phyloP scores from a whole-genome alignment of 1,140 invertebrate genomes.

The Drosophila burlai region DNA sequence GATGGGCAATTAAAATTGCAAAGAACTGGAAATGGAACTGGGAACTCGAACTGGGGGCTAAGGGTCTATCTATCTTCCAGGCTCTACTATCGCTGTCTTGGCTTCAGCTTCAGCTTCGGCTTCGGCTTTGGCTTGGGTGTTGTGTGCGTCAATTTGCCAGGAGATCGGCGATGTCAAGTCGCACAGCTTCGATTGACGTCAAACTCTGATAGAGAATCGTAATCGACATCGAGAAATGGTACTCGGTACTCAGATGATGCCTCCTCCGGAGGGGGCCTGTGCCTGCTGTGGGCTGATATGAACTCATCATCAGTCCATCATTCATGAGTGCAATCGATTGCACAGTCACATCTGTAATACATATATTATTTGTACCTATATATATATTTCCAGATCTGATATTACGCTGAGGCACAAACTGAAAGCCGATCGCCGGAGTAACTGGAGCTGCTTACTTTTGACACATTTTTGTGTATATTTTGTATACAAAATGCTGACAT shows the following conservation, averaged over 20 bases:
- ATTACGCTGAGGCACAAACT: slow-evolving; percentile 37
- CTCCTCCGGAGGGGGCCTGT: slow-evolving; percentile 57
- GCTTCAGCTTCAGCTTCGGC: not conserved
- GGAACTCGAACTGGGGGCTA: slow-evolving; percentile 30
- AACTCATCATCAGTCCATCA: slow-evolving; percentile 45
- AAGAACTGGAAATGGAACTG: slow-evolving; percentile 20
- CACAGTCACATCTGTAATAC: slow-evolving; percentile 11
- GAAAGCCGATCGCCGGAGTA: slow-evolving; percentile 28
- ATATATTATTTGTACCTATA: slow-evolving; percentile 2
- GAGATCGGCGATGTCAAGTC: slow-evolving; percentile 62
- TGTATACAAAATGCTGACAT: slow-evolving; percentile 17
- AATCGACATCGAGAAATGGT: slow-evolving; percentile 7
- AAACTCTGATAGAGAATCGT: slow-evolving; percentile 64
- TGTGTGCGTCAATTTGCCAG: slow-evolving; percentile 81
- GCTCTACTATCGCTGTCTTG: slow-evolving; percentile 43
- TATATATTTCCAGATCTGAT: slow-evolving; percentile 27
- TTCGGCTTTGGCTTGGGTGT: slow-evolving; percentile 17
- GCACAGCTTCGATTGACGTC: slow-evolving; percentile 77
- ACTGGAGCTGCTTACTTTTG: slow-evolving; percentile 31
- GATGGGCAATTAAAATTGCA: slow-evolving; percentile 69
- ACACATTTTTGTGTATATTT: slow-evolving; percentile 32
- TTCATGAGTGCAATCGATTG: slow-evolving; percentile 49
- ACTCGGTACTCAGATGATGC: slow-evolving; percentile 18
- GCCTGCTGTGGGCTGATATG: slow-evolving; percentile 53
- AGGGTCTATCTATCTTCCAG: slow-evolving; percentile 35